These are phyloP conservation scores for Parazoanthus swiftii DNA, from an alignment of 92 coral and sea anemone genomes.

Conservation along the genomic window DNA sequence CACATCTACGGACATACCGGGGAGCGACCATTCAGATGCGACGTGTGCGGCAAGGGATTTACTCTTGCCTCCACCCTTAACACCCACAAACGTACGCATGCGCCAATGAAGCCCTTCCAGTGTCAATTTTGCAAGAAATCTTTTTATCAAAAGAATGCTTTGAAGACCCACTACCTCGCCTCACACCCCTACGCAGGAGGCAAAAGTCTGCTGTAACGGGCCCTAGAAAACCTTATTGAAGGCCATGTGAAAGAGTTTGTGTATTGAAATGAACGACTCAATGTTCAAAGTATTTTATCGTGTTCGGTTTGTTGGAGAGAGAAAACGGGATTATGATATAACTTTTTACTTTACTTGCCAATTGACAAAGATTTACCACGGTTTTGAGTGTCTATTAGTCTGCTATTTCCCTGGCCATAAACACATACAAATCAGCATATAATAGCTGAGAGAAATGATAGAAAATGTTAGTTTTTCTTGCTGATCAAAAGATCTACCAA, in stretches of 20 bases:
- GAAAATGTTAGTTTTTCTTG: too few relatives aligned
- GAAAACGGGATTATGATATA: too few relatives aligned
- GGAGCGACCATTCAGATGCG: slow-evolving; percentile 92
- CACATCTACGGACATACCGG: slow-evolving; percentile 99
- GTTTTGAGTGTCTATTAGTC: too few relatives aligned
- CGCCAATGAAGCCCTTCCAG: slow-evolving; percentile 88
- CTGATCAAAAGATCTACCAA: too few relatives aligned
- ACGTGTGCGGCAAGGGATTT: slow-evolving; percentile 88
- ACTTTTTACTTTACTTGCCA: too few relatives aligned
- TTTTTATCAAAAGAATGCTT: slow-evolving; percentile 95
- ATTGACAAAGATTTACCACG: too few relatives aligned
- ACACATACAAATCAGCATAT: too few relatives aligned
- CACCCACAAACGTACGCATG: slow-evolving; percentile 97
- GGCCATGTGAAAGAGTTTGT: not conserved
- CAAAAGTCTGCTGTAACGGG: slow-evolving; percentile 67
- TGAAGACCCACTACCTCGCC: slow-evolving; percentile 92
- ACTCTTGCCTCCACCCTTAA: slow-evolving; percentile 93
- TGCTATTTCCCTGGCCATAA: too few relatives aligned
- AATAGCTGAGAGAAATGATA: too few relatives aligned
- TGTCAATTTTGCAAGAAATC: slow-evolving; percentile 91
- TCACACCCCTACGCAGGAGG: slow-evolving; percentile 96
- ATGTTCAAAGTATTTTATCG: not conserved
- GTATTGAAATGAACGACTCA: not conserved
- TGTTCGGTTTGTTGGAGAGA: not conserved
- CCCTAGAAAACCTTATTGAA: not conserved